Evolutionary conservation across 2,888 invertebrate species (phyloP), one percentile per base, ranked within the genome.

Genomic region (Andrena camellia): DNA sequence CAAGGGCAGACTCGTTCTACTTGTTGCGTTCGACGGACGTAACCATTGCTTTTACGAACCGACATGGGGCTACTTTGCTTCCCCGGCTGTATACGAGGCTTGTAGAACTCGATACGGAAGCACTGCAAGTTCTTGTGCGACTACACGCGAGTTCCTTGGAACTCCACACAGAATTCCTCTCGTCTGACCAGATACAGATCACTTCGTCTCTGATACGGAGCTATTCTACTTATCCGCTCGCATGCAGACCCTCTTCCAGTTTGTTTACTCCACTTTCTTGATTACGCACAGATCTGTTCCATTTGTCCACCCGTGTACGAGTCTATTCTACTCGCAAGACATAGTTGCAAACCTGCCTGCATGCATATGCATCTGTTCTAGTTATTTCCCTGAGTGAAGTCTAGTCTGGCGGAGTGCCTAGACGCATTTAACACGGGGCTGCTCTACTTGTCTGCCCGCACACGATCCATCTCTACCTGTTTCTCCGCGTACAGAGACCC

Each of bases 251-350:
- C 23, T 26, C 57, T 57, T 26, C 26, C 23, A 26, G 10, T 57
- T 57, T 20, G 23, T 23, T 23, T 26, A 20, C 23, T 57, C 10
- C 23, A 23, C 23, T 57, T 57, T 23, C 23, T 57, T 54, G 54
- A 70, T 63, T 62, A 62, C 20, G 20, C 72, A 29, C 48, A 57
- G 64, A 72, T 59, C 64, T 66, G 63, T 57, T 77, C 72, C 63
- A 57, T 42, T 77, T 77, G 57, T 4, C 42, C 42, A 42, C 1
- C 17, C 17, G 42, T 17, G 42, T 42, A 42, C 42, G 62, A 23
- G 76, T 35, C 10, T 31, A 71, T 52, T 35, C 42, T 42, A 42
- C 42, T 17, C 42, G 42, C 13, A 42, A 42, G 13, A 17, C 42
- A 17, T 42, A 42, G 42, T 42, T 17, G 42, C 42, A 42, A 42